Evolutionary conservation across 2,113 vertebrate species (phyloP), one percentile per base, ranked within the genome.

Genomic region (Symphodus melops): DNA sequence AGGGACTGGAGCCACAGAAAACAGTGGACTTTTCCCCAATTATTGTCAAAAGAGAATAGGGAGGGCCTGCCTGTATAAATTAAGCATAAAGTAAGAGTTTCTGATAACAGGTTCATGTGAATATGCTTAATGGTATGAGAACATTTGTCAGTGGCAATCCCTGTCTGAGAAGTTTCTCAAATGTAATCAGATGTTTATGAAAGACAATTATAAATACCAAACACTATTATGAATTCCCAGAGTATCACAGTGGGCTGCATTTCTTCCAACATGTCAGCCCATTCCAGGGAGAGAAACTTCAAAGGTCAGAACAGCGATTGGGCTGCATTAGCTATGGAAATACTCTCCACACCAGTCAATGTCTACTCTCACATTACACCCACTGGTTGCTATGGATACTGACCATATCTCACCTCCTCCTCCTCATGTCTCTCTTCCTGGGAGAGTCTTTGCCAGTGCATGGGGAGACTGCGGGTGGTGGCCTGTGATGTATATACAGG

Each of bases 331-430:
- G 51, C 2, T 5, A 70, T 76, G 37, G 51, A 73, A 80, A 78
- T 68, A 61, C 67, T 86, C 33, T 81, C 74, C 58, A 68, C 52
- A 68, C 58, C 77, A 79, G 64, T 68, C 52, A 56, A n/a, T 70
- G 67, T 79, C 65, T 21, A 0, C 20, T 79, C 51, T 86, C 72
- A 68, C 20, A n/a, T 44, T 75, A 74, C 46, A n/a, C 49, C 19
- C 13, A 36, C 25, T 33, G 58, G 86, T 88, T 85, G 42, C 86
- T 72, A 90, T 92, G 79, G 86, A 76, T 84, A 86, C 78, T 60
- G 49, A 62, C 75, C 42, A 65, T 69, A 64, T 36, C 58, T 70
- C 75, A 39, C 64, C 44, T 68, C 42, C 52, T 72, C 63, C 79
- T 77, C 63, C 20, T 81, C 46, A 39, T 37, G 56, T 75, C 56